Base-by-base conservation (phyloP, 2,797 vertebrate species). In the Prunella strophiata region DNA sequence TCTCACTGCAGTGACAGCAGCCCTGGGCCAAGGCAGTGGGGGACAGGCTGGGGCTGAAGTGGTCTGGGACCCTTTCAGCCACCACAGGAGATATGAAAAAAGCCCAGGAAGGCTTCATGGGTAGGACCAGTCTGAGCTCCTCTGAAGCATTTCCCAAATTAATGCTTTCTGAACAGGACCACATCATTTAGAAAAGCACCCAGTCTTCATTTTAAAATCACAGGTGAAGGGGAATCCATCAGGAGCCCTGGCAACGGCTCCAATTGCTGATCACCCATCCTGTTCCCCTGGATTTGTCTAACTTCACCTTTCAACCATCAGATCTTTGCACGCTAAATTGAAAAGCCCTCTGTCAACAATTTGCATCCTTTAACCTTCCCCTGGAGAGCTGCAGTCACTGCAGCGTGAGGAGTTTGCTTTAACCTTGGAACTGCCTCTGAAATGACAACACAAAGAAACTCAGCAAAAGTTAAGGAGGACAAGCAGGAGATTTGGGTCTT, bases 321-420 rank as follows among this genome's bases (percentile, higher is more conserved):
- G 88, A 92, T 94, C 91, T 95, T 81, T 81, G 83, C 92, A 95
- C 20, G 71, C 74, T 84, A 93, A 96, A 95, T 86, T 94, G 92
- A 78, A 96, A 93, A 94, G 88, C 88, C 84, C 92, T 96, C 92
- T 95, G 94, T 95, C 95, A 96, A 96, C 88, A 93, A 78, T 95
- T 90, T 95, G 89, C 89, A 96, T 95, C 94, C 84, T 93, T 93
- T 93, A 95, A 87, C 92, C 92, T 95, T 94, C 81, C 92, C 81
- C 87, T 10, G 34, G 92, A 91, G 92, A 93, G 81, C 92, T 94
- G 91, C 92, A 95, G 89, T 43, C 62, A 19, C 89, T 85, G 89
- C 91, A 89, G 89, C 17, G 1, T 25, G 82, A 92, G 78, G 89
- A 79, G 68, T 29, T 89, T 66, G 61, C 57, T 93, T 67, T 94